Base-by-base conservation (phyloP, 2,888 invertebrate genomes). In the Sarcophaga variegata region DNA sequence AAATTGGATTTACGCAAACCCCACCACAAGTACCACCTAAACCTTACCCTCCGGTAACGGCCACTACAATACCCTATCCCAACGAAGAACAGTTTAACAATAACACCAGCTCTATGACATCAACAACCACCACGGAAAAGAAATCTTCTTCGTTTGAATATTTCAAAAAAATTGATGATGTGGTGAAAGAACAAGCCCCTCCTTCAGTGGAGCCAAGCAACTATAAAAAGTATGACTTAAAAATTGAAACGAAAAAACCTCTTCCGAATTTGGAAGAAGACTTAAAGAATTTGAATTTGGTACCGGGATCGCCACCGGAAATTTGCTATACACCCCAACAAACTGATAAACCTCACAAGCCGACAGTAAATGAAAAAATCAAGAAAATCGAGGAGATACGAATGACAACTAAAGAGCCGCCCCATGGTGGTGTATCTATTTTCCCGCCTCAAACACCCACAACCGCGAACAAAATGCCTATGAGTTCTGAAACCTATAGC, bases 291-390 rank as follows among this genome's bases (percentile, higher is more conserved):
- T 94, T 96, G 71, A 94, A 94, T 90, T 91, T 96, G 3, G 94
- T 94, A 79, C 96, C 96, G 0, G 96, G 96, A 89, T 95, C 96
- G n/a, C 96, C 96, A 12, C 96, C 96, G 59, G 95, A 96, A 93
- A 95, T 96, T 70, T 95, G 95, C 62, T 96, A 94, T 89, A 94
- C 95, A 74, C 95, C 96, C 1, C 95, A 96, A 1, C 95, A 95
- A 90, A 90, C 89, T 84, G 89, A 93, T 89, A 88, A 93, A 91
- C 90, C 93, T 89, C 22, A 60, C 4, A 88, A 87, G 47, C 93
- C 94, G 79, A 94, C 95, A 70, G 94, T 95, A 49, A 94, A 94
- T n/a, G 94, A 95, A 37, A 95, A 95, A 89, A 95, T 95, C 2
- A 95, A 95, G 89, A 94, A 94, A 88, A 91, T 96, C 17, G 95